Percentiles rank a stretch among this genome's conserved stretches.
These are phyloP conservation scores for Decapterus maruadsi DNA, from an alignment of 2,797 vertebrate species.

Conservation along the genomic window DNA sequence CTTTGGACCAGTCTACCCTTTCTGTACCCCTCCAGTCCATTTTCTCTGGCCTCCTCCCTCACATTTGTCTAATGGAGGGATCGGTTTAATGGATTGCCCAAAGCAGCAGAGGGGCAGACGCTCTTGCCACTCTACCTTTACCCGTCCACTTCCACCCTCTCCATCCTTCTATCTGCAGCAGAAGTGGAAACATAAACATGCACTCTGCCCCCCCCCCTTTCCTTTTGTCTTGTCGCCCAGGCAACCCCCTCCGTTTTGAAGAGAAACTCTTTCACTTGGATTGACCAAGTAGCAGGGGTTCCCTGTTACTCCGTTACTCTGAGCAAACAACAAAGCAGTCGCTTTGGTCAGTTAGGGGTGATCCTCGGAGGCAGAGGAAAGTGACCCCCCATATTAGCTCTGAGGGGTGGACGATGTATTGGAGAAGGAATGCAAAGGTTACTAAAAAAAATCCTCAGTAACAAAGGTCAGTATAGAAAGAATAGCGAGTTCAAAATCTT, in stretches of 20 bases:
- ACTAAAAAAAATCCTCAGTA: slow-evolving; percentile 18
- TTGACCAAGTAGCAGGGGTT: slow-evolving; percentile 66
- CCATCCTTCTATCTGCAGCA: slow-evolving; percentile 61
- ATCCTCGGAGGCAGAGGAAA: slow-evolving; percentile 38
- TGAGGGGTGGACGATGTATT: slow-evolving; percentile 14
- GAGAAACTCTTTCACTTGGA: slow-evolving; percentile 65
- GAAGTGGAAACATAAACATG: slow-evolving; percentile 68
- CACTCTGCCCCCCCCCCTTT: slow-evolving; percentile 41
- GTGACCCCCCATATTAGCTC: slow-evolving; percentile 55
- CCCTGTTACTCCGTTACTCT: slow-evolving; percentile 51
- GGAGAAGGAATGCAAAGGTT: slow-evolving; percentile 32
- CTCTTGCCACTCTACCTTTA: slow-evolving; percentile 73
- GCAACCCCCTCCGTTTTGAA: slow-evolving; percentile 66
- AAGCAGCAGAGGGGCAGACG: slow-evolving; percentile 69
- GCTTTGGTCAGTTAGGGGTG: slow-evolving; percentile 48
- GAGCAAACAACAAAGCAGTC: slow-evolving; percentile 66
- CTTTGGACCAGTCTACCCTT: slow-evolving; percentile 72
- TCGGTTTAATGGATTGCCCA: slow-evolving; percentile 81
- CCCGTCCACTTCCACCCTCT: slow-evolving; percentile 62
- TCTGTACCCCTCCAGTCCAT: slow-evolving; percentile 72
- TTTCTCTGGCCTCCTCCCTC: slow-evolving; percentile 73
- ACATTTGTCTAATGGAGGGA: slow-evolving; percentile 80
- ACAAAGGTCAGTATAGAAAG: slow-evolving; percentile 5
- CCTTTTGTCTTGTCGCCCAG: slow-evolving; percentile 70
- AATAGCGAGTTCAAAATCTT: not conserved